Conservation (phyloP, 2,113 vertebrate species). For the Catharus bicknelli region DNA sequence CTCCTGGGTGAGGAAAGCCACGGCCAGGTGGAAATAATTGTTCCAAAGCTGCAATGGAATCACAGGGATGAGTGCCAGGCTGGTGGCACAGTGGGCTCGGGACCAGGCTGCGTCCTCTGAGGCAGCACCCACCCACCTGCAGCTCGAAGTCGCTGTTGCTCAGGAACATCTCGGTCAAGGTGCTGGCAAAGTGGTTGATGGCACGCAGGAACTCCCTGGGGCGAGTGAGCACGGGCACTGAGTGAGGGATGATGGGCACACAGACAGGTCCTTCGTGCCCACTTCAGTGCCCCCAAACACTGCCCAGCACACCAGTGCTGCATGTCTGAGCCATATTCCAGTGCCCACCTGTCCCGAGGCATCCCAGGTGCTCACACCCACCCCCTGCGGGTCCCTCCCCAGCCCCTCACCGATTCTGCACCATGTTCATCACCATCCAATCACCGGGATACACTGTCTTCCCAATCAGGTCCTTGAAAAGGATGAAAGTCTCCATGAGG, state of each 20-base stretch:
- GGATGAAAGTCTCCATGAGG: slow-evolving; percentile 72
- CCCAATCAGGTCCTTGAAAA: slow-evolving; percentile 69
- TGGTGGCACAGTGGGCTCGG: too few species aligned
- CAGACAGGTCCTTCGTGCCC: neutral
- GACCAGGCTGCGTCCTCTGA: neutral
- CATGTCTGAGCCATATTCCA: rapidly evolving
- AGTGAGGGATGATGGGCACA: neutral
- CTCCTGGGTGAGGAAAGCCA: slow-evolving; percentile 71
- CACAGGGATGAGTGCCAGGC: neutral
- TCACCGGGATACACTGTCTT: slow-evolving; percentile 52
- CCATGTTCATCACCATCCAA: slow-evolving; percentile 72
- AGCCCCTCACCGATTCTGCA: slow-evolving; percentile 65
- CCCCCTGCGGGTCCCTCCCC: rapidly evolving
- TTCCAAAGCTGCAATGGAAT: slow-evolving; percentile 50
- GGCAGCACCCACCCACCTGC: slow-evolving; percentile 19
- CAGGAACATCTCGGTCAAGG: slow-evolving; percentile 53
- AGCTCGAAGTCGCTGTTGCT: slow-evolving; percentile 48
- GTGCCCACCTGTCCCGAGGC: rapidly evolving
- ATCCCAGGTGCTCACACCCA: neutral
- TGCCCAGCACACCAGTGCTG: rapidly evolving
- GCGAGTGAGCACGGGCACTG: neutral
- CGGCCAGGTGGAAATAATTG: slow-evolving; percentile 66
- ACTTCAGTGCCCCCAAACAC: neutral
- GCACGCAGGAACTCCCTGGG: slow-evolving; percentile 59
- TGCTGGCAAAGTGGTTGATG: slow-evolving; percentile 52